Evolutionary conservation across 2,797 vertebrate species (phyloP), one percentile per base, ranked within the genome.

Genomic region (Loris lydekkerianus): DNA sequence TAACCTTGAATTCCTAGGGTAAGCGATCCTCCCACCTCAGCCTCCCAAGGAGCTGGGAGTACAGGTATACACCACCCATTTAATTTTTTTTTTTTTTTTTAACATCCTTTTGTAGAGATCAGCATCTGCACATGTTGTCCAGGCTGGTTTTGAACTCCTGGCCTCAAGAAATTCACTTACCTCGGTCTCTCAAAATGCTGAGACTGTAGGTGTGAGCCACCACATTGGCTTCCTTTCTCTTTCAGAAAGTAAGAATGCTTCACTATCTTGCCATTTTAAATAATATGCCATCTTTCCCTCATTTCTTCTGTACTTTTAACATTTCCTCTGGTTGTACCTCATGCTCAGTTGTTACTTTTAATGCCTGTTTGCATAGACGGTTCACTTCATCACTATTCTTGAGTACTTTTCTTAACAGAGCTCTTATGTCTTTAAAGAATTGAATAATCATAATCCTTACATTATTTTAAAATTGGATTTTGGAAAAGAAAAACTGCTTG

Each of bases 341-440:
- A 18, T 49, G 23, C 8, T 88, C 37, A 85, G 4, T 2, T 69
- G 56, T 88, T 21, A 85, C 1, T 93, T 88, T 65, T 31, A 81
- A 72, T 76, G 15, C 7, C 23, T 87, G 11, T 87, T 94, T 89
- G 10, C 15, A 82, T 21, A 65, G 34, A 29, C 10, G n/a, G 21
- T 49, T 70, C 76, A 78, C 65, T 92, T 93, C n/a, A 29, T 76
- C 56, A 91, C 81, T 67, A 60, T 86, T 93, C 25, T 95, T 92
- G 77, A 34, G 6, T 27, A 92, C 2, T n/a, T 80, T 94, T 75
- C 25, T 23, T 80, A 81, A 83, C 9, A 81, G 31, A 63, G 17
- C 5, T 83, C 20, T 61, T 60, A 40, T 4, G 49, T 14, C 67
- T 92, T 90, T 34, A 91, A 83, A 73, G 2, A 86, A 92, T 23